phyloP scores from a whole-genome alignment of 2,888 invertebrate species.

The Andrena bicolor region DNA sequence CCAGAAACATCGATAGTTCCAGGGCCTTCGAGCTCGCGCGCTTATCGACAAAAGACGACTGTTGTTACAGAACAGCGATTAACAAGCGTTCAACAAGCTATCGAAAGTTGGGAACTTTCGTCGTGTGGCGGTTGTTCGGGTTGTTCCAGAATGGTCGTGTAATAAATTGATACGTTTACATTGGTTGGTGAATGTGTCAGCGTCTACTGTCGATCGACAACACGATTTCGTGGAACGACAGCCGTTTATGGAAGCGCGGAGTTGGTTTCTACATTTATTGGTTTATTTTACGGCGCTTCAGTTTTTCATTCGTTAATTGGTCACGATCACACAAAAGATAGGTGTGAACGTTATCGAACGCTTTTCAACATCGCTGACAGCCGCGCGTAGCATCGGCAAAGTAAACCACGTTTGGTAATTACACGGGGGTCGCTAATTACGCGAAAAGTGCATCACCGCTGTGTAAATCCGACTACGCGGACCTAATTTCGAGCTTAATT shows the following conservation, averaged over 20 bases:
- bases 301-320: background rate
- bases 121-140: slow-evolving; percentile 5
- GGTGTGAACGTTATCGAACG: slow-evolving; percentile 7
- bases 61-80: slow-evolving; percentile 47
- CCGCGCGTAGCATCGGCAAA: background rate
- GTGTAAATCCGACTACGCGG: slow-evolving; percentile 40
- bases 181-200: background rate
- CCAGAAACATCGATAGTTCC: slow-evolving; percentile 52
- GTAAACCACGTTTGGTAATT: slow-evolving; percentile 33
- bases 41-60: slow-evolving; percentile 25
- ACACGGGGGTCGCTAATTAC: slow-evolving; percentile 36
- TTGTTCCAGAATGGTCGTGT: slow-evolving; percentile 17
- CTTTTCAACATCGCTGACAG: background rate
- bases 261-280: background rate
- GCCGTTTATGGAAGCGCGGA: background rate
- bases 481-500: slow-evolving; percentile 41
- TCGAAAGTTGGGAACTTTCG: slow-evolving; percentile 56
- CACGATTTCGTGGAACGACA: background rate
- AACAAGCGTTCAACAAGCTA: slow-evolving; percentile 45
- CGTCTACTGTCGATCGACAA: background rate
- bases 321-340: background rate
- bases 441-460: slow-evolving; percentile 36
- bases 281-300: background rate
- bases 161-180: slow-evolving; percentile 13
- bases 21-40: slow-evolving; percentile 36